Evolutionary conservation across 2,113 vertebrate genomes (phyloP).

Genomic region (Siniperca knerii): DNA sequence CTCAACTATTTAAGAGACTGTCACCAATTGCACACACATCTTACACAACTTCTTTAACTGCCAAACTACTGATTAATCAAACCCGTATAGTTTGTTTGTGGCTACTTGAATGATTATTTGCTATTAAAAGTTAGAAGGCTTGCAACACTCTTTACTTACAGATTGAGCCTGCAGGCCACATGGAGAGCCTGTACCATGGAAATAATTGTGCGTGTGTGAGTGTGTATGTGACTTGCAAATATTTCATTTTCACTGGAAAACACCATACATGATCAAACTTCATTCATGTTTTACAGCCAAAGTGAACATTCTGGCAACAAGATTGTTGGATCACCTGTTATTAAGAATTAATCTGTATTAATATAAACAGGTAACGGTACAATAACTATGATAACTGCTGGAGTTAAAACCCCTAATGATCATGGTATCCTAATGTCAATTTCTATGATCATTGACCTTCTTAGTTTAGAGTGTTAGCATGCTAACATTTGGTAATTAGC

Average conservation of each 20-base stretch:
- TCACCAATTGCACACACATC: slow-evolving; percentile 55
- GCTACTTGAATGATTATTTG: not conserved
- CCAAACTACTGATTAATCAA: slow-evolving; percentile 13
- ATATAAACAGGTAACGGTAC: not conserved
- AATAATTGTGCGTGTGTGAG: not conserved
- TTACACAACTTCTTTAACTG: slow-evolving; percentile 24
- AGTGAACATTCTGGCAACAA: not conserved
- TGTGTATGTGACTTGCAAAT: not conserved
- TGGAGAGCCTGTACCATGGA: not conserved
- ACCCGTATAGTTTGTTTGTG: not conserved
- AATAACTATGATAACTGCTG: not conserved
- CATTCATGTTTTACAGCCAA: not conserved
- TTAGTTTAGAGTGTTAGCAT: too few relatives aligned
- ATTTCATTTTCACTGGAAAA: not conserved
- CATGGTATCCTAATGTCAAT: not conserved
- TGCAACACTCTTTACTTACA: slow-evolving; percentile 7
- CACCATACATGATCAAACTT: not conserved
- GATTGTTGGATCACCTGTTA: not conserved
- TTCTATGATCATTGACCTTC: not conserved
- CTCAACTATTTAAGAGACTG: slow-evolving; percentile 64
- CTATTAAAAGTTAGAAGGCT: slow-evolving; percentile 2
- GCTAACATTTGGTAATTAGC: too few relatives aligned
- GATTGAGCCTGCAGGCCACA: not conserved
- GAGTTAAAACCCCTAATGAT: not conserved
- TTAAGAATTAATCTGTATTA: not conserved